Base-by-base conservation (phyloP, 2,888 invertebrate species). In the Caenorhabditis sp. region DNA sequence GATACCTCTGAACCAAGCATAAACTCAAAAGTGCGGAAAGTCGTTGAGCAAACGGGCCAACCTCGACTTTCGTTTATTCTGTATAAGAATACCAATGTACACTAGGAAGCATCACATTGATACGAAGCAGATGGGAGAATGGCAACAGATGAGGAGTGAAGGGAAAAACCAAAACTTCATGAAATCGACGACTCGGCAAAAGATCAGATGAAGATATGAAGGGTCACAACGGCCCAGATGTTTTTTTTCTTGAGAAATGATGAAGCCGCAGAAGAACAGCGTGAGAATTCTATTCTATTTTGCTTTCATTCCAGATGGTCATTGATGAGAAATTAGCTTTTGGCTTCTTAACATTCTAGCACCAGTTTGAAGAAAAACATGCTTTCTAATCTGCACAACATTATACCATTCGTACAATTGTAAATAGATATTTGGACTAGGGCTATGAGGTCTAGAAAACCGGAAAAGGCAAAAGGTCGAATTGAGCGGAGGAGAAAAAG, bases 51-150 rank as follows among this genome's bases (percentile, higher is more conserved):
- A 69, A 70, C 77, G 77, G 31, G 54, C 77, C 61, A 69, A 70
- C 77, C 47, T 49, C 28, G 8, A 64, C 35, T 38, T 35, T 35
- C n/a, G 38, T 35, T 19, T 59, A 59, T 59, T 64, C 61, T 49
- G 59, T 49, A 58, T 64, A 54, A 54, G 59, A 68, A 68, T 68
- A 61, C 63, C 69, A 77, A 63, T 64, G 77, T 77, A 77, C 54
- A 47, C 69, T 44, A 54, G 38, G 59, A 63, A 66, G 22, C 35
- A 51, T 28, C 22, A 49, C 56, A 41, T 47, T 79, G 61, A 79
- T 77, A 70, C 70, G 31, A 70, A 79, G 28, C 79, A 79, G 63
- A 79, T 79, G 79, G 41, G 12, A 16, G 59, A 63, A 77, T 77
- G 77, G 35, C 77, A 70, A 51, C 69, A 69, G 77, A 76, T 75